Base-by-base conservation (phyloP, 2,888 invertebrate species). In the Xanthorhoe spadicearia region DNA sequence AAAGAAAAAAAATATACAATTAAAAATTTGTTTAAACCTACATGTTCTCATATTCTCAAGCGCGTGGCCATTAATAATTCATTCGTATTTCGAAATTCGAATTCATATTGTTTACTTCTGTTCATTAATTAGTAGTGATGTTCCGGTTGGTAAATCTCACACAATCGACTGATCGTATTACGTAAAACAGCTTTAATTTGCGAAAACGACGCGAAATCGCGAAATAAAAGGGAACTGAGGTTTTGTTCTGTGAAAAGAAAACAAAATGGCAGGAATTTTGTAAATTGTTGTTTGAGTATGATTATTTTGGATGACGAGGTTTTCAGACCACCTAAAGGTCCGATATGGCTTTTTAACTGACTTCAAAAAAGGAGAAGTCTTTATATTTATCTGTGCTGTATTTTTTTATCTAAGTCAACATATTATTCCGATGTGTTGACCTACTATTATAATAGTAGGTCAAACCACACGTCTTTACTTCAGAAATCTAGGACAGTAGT, bases 71-170 rank as follows among this genome's bases (percentile, higher is more conserved):
- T 51, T 38, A 59, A 59, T n/a, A 51, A 10, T 1, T 10, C 2
- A 32, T 50, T 23, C 35, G 28, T 23, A 23, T 3, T 23, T 23
- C 23, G 23, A 23, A 23, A 23, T 23, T 23, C 23, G 4, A 23
- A 23, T 23, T 23, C 23, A 4, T 23, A 23, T 7, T 46, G 13
- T 50, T 52, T 48, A 35, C 35, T 51, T 19, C 13, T 59, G 52
- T 48, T 51, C 59, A 55, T 59, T 54, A 66, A 67, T 67, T 63
- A 61, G 66, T 56, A 48, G 56, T 64, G 49, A 53, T 61, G 64
- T 64, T 67, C 64, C 57, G 56, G 28, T 2, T 9, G 52, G n/a
- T 15, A n/a, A 19, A 28, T 3, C 32, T n/a, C 13, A 53, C 60
- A 67, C 67, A 67, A 67, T 63, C 32, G 52, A 52, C n/a, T 9